Evolutionary conservation across 2,888 invertebrate species (phyloP).

Genomic region (Eupeodes latifasciatus): DNA sequence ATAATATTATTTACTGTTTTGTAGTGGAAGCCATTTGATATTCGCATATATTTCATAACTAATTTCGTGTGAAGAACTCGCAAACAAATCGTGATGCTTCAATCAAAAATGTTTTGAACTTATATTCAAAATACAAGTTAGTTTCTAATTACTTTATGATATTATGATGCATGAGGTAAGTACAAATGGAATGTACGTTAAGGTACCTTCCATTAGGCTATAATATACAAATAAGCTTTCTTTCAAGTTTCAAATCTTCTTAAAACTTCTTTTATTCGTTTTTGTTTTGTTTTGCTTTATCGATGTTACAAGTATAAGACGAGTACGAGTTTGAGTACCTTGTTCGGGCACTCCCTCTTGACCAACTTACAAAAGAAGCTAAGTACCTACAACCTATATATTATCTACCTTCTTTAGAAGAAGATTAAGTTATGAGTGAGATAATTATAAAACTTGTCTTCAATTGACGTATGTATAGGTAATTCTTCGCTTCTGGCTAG

Average conservation of each 20-base stretch:
- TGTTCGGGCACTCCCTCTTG: conserved; percentile 32
- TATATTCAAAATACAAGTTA: background rate
- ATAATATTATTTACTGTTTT: conserved; percentile 54
- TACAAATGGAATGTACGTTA: background rate
- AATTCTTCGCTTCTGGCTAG: background rate
- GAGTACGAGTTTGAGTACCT: background rate
- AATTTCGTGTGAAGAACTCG: conserved; percentile 44
- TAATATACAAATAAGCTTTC: conserved; percentile 3
- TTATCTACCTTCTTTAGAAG: background rate
- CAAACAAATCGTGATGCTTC: conserved; percentile 45
- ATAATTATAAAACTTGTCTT: conserved; percentile 28
- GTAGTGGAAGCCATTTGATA: conserved; percentile 15
- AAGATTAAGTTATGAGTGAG: conserved; percentile 31
- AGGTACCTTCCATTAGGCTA: too few relatives aligned
- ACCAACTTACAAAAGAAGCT: conserved; percentile 21
- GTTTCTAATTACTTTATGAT: too few relatives aligned
- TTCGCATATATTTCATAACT: conserved; percentile 58
- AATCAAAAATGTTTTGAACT: conserved; percentile 41
- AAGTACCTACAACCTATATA: background rate
- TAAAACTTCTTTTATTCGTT: background rate
- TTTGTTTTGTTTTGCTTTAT: background rate
- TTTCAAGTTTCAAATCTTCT: conserved; percentile 15
- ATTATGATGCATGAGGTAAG: background rate
- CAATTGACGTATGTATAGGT: conserved; percentile 18
- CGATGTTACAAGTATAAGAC: too few relatives aligned